Evolutionary conservation across 1,140 invertebrate species (phyloP).

Genomic region (Zaprionus nigranus): DNA sequence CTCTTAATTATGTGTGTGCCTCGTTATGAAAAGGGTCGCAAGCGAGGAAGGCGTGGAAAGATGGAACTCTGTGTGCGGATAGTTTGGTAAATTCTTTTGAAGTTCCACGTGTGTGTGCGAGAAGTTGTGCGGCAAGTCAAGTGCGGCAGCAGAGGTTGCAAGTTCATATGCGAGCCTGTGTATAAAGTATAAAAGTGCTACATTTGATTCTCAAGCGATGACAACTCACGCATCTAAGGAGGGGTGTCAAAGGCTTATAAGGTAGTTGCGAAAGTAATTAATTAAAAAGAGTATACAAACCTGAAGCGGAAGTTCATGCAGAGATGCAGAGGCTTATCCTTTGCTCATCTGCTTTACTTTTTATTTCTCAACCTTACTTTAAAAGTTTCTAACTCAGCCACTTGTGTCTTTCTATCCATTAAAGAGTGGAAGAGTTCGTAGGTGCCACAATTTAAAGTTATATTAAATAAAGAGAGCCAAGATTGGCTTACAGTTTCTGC

Average conservation of each 20-base stretch:
- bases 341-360: background rate
- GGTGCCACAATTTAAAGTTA: conserved; percentile 24
- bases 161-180: background rate
- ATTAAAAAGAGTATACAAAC: background rate
- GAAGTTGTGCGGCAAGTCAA: conserved; percentile 25
- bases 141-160: conserved; percentile 11
- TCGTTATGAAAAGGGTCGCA: background rate
- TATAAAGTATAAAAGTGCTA: background rate
- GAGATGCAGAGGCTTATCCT: background rate
- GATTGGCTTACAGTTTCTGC: background rate
- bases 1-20: conserved; percentile 64
- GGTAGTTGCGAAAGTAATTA: background rate
- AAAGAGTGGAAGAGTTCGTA: background rate
- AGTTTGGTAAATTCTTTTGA: conserved; percentile 45
- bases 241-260: background rate
- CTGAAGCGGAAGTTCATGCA: background rate
- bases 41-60: background rate
- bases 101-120: conserved; percentile 31
- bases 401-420: background rate
- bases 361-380: too few species aligned
- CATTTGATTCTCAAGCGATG: conserved; percentile 5
- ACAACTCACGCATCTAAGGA: background rate
- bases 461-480: conserved; percentile 23
- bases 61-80: conserved; percentile 11
- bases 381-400: too few species aligned